Percentiles rank a stretch among this genome's conserved stretches.
phyloP scores from a whole-genome alignment of 2,113 vertebrate species.

The Esox niger region DNA sequence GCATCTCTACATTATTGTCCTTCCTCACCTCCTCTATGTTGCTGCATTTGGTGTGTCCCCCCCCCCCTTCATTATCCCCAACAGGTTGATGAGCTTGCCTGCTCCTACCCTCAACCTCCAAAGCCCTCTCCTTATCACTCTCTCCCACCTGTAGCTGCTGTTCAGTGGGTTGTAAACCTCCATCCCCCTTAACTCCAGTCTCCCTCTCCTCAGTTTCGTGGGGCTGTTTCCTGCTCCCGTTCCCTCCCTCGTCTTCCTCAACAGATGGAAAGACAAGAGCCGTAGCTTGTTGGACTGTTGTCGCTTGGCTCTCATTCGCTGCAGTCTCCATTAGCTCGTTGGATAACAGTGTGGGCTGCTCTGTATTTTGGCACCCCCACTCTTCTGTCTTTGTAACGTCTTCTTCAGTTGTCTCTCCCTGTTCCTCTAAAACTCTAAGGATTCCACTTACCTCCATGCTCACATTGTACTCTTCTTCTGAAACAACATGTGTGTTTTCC shows the following conservation, averaged over 20 bases:
- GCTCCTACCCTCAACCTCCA: background rate
- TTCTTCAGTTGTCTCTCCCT: background rate
- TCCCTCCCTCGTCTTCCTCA: background rate
- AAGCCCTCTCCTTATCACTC: background rate
- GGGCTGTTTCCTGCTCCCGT: background rate
- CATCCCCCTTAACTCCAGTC: background rate
- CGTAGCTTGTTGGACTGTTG: background rate
- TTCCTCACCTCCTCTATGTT: background rate
- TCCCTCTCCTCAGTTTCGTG: background rate
- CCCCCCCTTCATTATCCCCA: constrained; percentile 9
- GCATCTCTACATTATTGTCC: background rate
- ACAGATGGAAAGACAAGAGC: background rate
- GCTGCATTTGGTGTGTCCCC: constrained; percentile 9
- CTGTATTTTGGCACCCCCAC: background rate
- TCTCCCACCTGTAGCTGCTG: rapidly evolving
- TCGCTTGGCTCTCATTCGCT: background rate
- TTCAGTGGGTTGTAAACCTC: background rate
- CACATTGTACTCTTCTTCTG: background rate
- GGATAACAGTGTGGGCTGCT: background rate
- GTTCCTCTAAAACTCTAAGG: background rate
- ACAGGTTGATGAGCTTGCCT: constrained; percentile 8
- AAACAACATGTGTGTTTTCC: background rate
- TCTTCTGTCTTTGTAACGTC: background rate
- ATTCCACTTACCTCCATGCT: too few species aligned
- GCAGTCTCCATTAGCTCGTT: background rate